Conservation (phyloP, 2,888 invertebrate species). For the Oegoconia quadripuncta region DNA sequence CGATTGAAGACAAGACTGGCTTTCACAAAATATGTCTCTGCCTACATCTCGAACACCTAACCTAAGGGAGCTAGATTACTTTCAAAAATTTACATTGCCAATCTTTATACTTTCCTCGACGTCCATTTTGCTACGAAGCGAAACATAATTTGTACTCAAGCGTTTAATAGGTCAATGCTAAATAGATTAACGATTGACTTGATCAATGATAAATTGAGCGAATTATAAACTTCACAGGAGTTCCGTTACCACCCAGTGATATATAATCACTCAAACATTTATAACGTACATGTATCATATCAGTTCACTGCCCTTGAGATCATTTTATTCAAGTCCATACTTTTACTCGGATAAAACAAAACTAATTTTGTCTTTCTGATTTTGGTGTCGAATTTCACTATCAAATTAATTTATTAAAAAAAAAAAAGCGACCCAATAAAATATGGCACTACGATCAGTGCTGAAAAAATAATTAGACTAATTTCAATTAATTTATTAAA, state of each 20-base stretch:
- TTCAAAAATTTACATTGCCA: conserved; percentile 23
- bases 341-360: conserved; percentile 53
- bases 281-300: no score
- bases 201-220: not conserved
- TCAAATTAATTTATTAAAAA: conserved; percentile 53
- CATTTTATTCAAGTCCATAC: conserved; percentile 64
- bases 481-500: conserved; percentile 56
- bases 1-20: conserved; percentile 30
- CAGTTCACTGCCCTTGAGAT: conserved; percentile 64
- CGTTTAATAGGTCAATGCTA: no score
- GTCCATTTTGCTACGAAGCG: conserved; percentile 23
- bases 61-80: conserved; percentile 35
- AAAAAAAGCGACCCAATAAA: conserved; percentile 66
- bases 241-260: no score
- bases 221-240: no score
- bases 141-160: conserved; percentile 59
- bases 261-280: no score
- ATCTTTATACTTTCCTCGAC: conserved; percentile 14
- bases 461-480: conserved; percentile 68
- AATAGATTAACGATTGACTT: no score
- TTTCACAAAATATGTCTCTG: conserved; percentile 65
- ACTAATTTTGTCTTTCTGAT: conserved; percentile 58
- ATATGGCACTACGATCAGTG: conserved; percentile 77
- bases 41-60: conserved; percentile 42
- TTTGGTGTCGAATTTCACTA: conserved; percentile 77